phyloP scores from a whole-genome alignment of 2,888 invertebrate genomes.

The Limnephilus lunatus region DNA sequence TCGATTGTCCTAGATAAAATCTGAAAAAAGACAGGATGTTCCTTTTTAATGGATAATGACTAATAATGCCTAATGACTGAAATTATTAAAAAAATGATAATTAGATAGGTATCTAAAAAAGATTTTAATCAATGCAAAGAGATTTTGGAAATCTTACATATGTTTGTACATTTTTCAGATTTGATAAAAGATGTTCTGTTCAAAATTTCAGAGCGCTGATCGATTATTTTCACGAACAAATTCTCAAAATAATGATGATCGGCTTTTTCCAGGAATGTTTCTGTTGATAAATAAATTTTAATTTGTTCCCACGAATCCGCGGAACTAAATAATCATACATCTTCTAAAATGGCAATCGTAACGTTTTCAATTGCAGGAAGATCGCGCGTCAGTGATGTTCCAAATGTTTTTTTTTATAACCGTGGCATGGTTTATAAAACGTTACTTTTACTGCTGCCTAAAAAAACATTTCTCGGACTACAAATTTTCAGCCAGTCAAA shows the following conservation, averaged over 20 bases:
- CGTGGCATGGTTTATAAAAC: slow-evolving; percentile 2
- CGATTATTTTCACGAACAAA: neutral
- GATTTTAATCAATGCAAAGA: neutral
- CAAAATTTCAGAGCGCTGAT: neutral
- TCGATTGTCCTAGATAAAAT: neutral
- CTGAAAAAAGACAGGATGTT: neutral
- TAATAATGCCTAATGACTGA: neutral
- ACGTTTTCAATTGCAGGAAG: neutral
- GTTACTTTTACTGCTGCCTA: slow-evolving; percentile 16
- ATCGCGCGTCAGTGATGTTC: neutral
- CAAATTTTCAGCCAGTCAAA: slow-evolving; percentile 3
- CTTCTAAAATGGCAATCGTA: neutral
- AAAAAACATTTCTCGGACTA: slow-evolving; percentile 7
- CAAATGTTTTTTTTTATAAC: neutral
- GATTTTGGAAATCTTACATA: neutral
- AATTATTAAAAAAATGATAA: neutral
- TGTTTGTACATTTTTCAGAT: neutral
- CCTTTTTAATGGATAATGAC: neutral
- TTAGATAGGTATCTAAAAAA: neutral
- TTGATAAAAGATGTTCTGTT: neutral
- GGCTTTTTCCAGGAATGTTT: neutral
- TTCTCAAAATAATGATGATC: neutral
- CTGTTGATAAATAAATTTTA: neutral
- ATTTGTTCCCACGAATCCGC: neutral
- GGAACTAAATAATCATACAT: neutral